Percentiles rank a stretch among this genome's conserved stretches.
These are phyloP conservation scores for Rhinoptilus africanus DNA, from an alignment of 2,113 vertebrate species.

Conservation along the genomic window DNA sequence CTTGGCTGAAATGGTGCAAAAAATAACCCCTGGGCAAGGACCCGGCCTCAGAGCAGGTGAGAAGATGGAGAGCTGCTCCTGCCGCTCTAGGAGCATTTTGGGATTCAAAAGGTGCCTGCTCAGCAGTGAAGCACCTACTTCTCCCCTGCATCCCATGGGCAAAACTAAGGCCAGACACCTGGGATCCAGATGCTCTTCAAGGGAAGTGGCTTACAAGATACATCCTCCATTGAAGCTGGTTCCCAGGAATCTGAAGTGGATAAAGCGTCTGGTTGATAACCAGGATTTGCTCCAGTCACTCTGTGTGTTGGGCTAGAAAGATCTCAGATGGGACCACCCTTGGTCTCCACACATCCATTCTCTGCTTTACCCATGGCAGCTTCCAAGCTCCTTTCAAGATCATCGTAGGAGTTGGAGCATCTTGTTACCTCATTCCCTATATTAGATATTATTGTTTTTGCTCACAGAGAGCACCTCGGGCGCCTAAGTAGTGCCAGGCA, in stretches of 20 bases:
- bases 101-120: not conserved
- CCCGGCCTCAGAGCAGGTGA: fast-evolving
- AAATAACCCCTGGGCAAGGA: not conserved
- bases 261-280: not conserved
- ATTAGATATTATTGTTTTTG: not conserved
- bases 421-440: not conserved
- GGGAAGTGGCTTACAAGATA: not conserved
- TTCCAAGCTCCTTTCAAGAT: not conserved
- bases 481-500: not conserved
- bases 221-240: not conserved
- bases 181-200: not conserved
- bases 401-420: not conserved
- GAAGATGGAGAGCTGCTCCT: not conserved
- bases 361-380: not conserved
- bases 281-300: not conserved
- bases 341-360: not conserved
- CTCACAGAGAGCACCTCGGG: not conserved
- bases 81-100: not conserved
- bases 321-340: not conserved
- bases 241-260: not conserved
- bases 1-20: not conserved
- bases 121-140: not conserved
- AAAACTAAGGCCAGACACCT: not conserved
- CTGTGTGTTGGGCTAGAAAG: not conserved
- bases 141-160: not conserved